A percentile compares a stretch with the other conserved stretches of the same genome.
These are phyloP conservation scores for Dasypogon diadema DNA, from an alignment of 2,888 invertebrate genomes.

Conservation along the genomic window DNA sequence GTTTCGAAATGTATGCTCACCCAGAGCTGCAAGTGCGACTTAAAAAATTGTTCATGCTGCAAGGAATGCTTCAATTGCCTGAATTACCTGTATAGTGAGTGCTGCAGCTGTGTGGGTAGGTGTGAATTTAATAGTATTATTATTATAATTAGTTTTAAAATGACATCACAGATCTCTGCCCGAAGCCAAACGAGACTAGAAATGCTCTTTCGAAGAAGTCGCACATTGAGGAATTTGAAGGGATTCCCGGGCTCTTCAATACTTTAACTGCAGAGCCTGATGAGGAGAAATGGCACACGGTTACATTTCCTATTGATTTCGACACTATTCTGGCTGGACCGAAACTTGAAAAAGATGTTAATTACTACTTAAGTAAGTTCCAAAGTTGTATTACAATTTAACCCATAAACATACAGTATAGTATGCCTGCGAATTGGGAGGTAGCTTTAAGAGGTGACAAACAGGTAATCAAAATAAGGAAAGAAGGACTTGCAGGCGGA, in stretches of 20 bases:
- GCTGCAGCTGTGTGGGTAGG: constrained; percentile 98
- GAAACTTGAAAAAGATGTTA: constrained; percentile 77
- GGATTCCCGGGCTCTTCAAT: constrained; percentile 85
- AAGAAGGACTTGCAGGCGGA: no score
- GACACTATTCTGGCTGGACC: constrained; percentile 76
- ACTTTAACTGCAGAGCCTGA: constrained; percentile 86
- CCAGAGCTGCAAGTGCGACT: constrained; percentile 95
- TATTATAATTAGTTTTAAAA: constrained; percentile 15
- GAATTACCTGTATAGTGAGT: constrained; percentile 89
- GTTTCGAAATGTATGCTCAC: constrained; percentile 97
- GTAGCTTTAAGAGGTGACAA: no score
- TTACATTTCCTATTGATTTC: constrained; percentile 83
- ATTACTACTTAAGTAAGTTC: constrained; percentile 79
- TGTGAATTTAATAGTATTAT: neutral
- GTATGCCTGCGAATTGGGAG: no score
- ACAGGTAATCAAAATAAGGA: no score
- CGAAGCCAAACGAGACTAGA: constrained; percentile 83
- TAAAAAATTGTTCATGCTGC: constrained; percentile 93
- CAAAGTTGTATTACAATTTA: no score
- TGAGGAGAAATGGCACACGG: constrained; percentile 85
- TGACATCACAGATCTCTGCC: constrained; percentile 85
- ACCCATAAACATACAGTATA: no score
- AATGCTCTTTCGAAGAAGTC: constrained; percentile 82
- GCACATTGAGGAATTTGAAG: constrained; percentile 86
- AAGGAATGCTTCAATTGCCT: constrained; percentile 93